These are phyloP conservation scores for Beroe forskalii DNA, from an alignment of 37 sponge, comb jelly and placozoan species.

Conservation along the genomic window DNA sequence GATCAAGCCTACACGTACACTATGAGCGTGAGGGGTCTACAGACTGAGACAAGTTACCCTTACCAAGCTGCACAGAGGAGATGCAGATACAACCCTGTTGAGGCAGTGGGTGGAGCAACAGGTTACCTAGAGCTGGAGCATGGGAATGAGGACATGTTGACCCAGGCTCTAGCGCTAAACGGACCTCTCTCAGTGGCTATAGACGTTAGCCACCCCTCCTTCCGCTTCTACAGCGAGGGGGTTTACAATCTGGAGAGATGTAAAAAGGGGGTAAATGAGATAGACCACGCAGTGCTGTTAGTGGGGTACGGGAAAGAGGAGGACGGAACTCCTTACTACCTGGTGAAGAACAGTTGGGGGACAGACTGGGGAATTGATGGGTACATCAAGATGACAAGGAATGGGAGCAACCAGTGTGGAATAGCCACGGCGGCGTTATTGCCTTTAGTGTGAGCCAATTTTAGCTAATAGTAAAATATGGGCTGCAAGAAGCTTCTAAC, in stretches of 20 bases:
- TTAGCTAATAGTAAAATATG: no score
- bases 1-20: conserved; percentile 79
- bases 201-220: conserved; percentile 78
- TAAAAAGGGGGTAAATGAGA: conserved; percentile 65
- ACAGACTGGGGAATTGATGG: conserved; percentile 69
- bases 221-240: conserved; percentile 75
- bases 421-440: conserved; percentile 66
- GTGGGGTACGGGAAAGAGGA: conserved; percentile 82
- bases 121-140: conserved; percentile 67
- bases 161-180: conserved; percentile 72
- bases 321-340: conserved; percentile 71
- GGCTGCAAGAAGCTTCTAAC: no score
- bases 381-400: conserved; percentile 71
- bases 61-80: conserved; percentile 76
- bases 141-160: conserved; percentile 73
- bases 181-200: conserved; percentile 94
- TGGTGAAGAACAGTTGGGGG: conserved; percentile 91
- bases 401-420: conserved; percentile 70
- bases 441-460: no score
- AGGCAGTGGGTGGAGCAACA: conserved; percentile 71
- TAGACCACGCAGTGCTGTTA: conserved; percentile 88
- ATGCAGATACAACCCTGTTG: conserved; percentile 68
- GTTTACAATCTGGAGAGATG: conserved; percentile 82
- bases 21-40: conserved; percentile 74
- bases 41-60: conserved; percentile 89